Evolutionary conservation across 2,888 invertebrate species (phyloP), one percentile per base, ranked within the genome.

Genomic region (Acrocyrtus sp.): DNA sequence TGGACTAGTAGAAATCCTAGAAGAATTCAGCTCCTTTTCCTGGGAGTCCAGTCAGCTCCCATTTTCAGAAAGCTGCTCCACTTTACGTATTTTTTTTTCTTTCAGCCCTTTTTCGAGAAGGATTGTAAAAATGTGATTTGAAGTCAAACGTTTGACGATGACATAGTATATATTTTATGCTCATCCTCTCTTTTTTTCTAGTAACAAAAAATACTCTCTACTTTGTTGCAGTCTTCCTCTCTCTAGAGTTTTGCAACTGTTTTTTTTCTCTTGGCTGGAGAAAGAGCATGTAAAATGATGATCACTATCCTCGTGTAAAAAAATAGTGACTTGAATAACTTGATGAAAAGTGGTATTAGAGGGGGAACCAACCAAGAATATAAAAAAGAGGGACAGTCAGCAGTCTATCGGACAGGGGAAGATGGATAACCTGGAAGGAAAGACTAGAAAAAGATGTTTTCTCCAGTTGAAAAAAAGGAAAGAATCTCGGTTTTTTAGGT

Each of bases 301-400:
- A n/a, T n/a, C n/a, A n/a, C n/a, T n/a, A n/a, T n/a, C n/a, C n/a
- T n/a, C n/a, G 17, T 34, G 34, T 29, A n/a, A 29, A 29, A 22
- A 39, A 56, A 34, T 8, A 39, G 24, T 48, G 24, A 26, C 50
- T 22, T 66, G 57, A 66, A 56, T 56, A 63, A 63, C 62, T 63
- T 63, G 70, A 70, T 70, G 70, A 70, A n/a, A 70, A 70, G 51
- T 43, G 50, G 70, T 62, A 70, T 62, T 70, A 57, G 57, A 45
- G 39, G 22, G 17, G 50, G n/a, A n/a, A n/a, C n/a, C n/a, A n/a
- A n/a, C n/a, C n/a, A 34, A 53, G 70, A 70, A 57, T 62, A 62
- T n/a, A 70, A 62, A 51, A 70, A 62, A 34, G 54, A 61, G 57
- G 70, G 62, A 70, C 62, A 70, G 70, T 70, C 70, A 70, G 70